phyloP scores from a whole-genome alignment of 2,888 invertebrate genomes.

The Neoaliturus tenellus region DNA sequence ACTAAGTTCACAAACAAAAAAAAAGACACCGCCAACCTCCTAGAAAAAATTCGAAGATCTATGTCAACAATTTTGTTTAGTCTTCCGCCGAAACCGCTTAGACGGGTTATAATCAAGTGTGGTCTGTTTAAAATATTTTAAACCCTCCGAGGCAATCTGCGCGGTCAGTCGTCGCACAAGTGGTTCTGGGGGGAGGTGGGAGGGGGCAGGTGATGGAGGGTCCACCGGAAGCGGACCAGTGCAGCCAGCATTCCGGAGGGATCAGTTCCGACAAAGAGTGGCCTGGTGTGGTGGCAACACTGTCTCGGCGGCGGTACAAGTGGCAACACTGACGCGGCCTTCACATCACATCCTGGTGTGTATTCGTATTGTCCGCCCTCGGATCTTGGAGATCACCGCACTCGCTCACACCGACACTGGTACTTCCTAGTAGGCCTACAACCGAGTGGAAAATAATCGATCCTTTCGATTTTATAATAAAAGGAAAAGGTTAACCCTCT shows the following conservation, averaged over 20 bases:
- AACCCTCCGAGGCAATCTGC: not conserved
- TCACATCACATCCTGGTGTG: conserved; percentile 37
- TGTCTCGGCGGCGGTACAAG: conserved; percentile 7
- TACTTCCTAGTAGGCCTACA: no score
- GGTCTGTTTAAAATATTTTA: conserved; percentile 18
- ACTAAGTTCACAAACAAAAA: no score
- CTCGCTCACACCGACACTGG: no score
- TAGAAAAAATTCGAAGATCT: no score
- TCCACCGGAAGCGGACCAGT: conserved; percentile 42
- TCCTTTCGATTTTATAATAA: no score
- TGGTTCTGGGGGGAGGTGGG: conserved; percentile 3
- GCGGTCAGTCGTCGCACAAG: conserved; percentile 17
- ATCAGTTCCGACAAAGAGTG: conserved; percentile 52
- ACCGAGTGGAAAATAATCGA: no score
- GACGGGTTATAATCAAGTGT: no score
- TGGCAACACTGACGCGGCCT: conserved; percentile 45
- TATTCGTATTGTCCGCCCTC: conserved; percentile 38
- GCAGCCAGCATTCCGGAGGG: conserved; percentile 49
- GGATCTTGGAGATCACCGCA: not conserved
- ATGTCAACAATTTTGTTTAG: no score
- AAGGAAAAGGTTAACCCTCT: no score
- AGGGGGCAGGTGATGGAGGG: not conserved
- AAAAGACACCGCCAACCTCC: no score
- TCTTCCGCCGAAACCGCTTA: not conserved
- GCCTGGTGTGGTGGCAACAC: conserved; percentile 31